Evolutionary conservation across 1,140 invertebrate genomes (phyloP), one percentile per base, ranked within the genome.

Genomic region (Eriosoma lanigerum): DNA sequence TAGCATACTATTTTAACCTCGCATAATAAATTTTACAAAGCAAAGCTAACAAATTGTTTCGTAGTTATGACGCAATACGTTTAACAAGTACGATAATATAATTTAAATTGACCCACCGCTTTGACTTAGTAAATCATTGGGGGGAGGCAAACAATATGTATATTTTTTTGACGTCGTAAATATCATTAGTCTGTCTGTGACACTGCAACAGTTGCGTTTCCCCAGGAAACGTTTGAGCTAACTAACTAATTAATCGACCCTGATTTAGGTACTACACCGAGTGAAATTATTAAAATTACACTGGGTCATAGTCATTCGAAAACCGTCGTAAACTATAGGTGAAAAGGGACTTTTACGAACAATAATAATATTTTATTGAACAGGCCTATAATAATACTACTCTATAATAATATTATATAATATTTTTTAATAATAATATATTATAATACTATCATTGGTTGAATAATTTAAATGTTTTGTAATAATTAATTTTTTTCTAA

Each of bases 191-290:
- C 68, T 72, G 46, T 72, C 19, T 3, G 9, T 24, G 26, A 72
- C 48, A 68, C 15, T 17, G 15, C 50, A 50, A 24, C n/a, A 10
- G 24, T 70, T 70, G 50, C 44, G 12, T 48, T 15, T 24, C 10
- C 44, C 48, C 66, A 50, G 21, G 15, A 70, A 26, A 21, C 15
- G 24, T 17, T 21, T 2, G 19, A 3, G 5, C 48, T 50, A 70
- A 70, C 19, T 21, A 70, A 70, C 66, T 70, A 70, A 50, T 70
- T 50, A 6, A 17, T 70, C 17, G 46, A 50, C 44, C 66, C 17
- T 38, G 38, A n/a, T n/a, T 21, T 70, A 15, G 24, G n/a, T n/a
- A n/a, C n/a, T 26, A 50, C 50, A 50, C 15, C 24, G 32, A 12
- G n/a, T 1, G 5, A 44, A 38, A 38, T 19, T 66, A 19, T 44